Percentiles rank a stretch among this genome's conserved stretches.
phyloP scores from a whole-genome alignment of 2,797 vertebrate genomes.

The Mastacembelus armatus region DNA sequence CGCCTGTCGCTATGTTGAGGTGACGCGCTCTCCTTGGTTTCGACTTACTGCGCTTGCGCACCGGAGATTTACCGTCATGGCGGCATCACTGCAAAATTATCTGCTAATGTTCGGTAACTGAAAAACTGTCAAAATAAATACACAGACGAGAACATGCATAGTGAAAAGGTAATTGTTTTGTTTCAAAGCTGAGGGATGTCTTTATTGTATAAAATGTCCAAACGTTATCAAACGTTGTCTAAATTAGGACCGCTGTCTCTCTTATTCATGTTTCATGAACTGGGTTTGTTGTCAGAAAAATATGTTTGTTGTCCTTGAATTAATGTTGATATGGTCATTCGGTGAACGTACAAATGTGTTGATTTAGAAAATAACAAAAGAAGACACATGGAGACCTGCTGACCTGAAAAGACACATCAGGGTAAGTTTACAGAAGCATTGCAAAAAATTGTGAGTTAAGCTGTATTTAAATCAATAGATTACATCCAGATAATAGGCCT shows the following conservation, averaged over 20 bases:
- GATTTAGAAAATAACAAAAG: conserved; percentile 87
- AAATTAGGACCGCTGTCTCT: too few relatives aligned
- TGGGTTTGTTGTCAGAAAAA: background rate
- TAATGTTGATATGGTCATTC: background rate
- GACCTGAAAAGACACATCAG: conserved; percentile 89
- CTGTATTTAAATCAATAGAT: background rate
- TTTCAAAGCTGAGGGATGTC: background rate
- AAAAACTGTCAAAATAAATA: background rate
- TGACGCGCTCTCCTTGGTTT: conserved; percentile 77
- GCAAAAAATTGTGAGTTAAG: background rate
- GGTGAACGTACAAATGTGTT: conserved; percentile 3
- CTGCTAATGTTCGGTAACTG: conserved; percentile 20
- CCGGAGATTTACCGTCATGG: conserved; percentile 62
- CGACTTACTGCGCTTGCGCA: conserved; percentile 73
- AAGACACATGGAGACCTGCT: conserved; percentile 95
- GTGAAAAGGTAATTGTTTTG: conserved; percentile 72
- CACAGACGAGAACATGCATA: conserved; percentile 63
- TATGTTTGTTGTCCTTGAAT: background rate
- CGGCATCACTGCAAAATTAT: conserved; percentile 59
- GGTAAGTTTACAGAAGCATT: conserved; percentile 71
- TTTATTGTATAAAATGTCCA: background rate
- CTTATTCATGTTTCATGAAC: background rate
- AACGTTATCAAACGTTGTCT: background rate
- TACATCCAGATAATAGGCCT: background rate
- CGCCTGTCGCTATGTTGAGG: conserved; percentile 76